Base-by-base conservation (phyloP, 1,140 invertebrate species). In the Dysdera silvatica region DNA sequence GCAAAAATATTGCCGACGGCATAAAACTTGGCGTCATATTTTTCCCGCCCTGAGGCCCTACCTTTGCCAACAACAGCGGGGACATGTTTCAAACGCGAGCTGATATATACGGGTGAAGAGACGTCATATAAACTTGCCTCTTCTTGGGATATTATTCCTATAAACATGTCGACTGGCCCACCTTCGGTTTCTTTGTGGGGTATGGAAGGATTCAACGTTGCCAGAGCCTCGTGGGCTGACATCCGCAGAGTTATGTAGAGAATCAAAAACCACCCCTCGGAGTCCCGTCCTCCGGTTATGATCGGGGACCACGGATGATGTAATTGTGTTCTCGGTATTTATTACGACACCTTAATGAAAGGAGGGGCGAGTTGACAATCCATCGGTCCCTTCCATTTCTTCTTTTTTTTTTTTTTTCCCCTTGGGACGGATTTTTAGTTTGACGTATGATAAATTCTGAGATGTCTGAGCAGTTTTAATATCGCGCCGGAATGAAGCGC, bases 281-380 rank as follows among this genome's bases (percentile, higher is more conserved):
- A n/a, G n/a, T n/a, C n/a, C n/a, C n/a, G n/a, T n/a, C n/a, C n/a
- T n/a, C 35, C 51, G 31, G 7, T 23, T 28, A 5, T 23, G 47
- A 49, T 12, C 35, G 16, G 59, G 20, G 18, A 28, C 24, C 52
- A 28, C 31, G 23, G 43, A 16, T 56, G 61, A 63, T 63, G 61
- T 63, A 63, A 63, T 63, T 63, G 61, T 63, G 61, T 43, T n/a
- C 53, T 14, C 31, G 61, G 61, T 63, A 63, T 63, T 63, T 63
- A 63, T 63, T 63, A 56, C 61, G 61, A 63, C 61, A 63, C 61
- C 61, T 63, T 63, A 63, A 63, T 63, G 61, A 63, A 63, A 63
- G 61, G 41, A 52, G 59, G 31, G 33, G 59, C 32, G 52, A 18
- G 33, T 41, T 35, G 61, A 63, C 61, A 63, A 63, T 63, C 56